phyloP scores from a whole-genome alignment of 2,888 invertebrate species.

The Drosophila lutescens region DNA sequence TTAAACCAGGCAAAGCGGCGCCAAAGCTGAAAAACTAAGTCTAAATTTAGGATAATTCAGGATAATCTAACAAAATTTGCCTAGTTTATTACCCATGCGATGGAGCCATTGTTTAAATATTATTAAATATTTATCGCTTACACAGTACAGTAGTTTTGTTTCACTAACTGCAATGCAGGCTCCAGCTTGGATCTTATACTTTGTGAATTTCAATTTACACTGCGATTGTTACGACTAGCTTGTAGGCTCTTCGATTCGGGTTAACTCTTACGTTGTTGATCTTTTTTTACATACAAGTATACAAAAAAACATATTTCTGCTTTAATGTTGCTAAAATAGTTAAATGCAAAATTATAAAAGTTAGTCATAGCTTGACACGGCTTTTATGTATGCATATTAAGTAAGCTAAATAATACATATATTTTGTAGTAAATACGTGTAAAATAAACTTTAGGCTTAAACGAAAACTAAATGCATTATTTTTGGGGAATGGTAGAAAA shows the following conservation, averaged over 20 bases:
- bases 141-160: conserved; percentile 6
- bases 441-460: conserved; percentile 71
- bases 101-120: conserved; percentile 37
- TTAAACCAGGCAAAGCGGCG: conserved; percentile 32
- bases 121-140: conserved; percentile 32
- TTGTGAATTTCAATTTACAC: conserved; percentile 8
- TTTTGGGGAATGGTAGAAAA: background rate
- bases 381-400: conserved; percentile 46
- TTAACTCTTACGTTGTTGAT: conserved; percentile 54
- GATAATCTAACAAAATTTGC: conserved; percentile 38
- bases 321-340: conserved; percentile 40
- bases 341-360: conserved; percentile 18
- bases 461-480: conserved; percentile 45
- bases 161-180: conserved; percentile 16
- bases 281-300: conserved; percentile 34
- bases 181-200: conserved; percentile 5
- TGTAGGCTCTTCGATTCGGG: conserved; percentile 9
- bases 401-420: conserved; percentile 41
- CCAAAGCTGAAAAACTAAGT: conserved; percentile 42
- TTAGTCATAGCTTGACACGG: conserved; percentile 37
- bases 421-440: conserved; percentile 56
- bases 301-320: conserved; percentile 22
- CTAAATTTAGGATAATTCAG: conserved; percentile 49
- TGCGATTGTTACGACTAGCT: conserved; percentile 21
- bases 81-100: conserved; percentile 29